Evolutionary conservation across 2,888 invertebrate species (phyloP).

Genomic region (Phlogophora meticulosa): DNA sequence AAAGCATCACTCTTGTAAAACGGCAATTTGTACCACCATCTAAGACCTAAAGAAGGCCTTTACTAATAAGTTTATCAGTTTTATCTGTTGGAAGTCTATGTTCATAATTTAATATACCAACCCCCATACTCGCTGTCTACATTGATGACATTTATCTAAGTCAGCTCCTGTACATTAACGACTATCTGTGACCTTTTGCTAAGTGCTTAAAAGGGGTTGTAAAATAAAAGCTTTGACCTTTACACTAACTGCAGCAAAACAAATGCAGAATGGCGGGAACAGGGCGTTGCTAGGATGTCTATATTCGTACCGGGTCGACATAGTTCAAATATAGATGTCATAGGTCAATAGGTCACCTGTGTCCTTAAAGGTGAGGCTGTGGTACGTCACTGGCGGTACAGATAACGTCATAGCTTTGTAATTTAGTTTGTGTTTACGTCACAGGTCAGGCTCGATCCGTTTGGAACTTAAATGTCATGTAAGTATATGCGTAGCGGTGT

Average conservation of each 20-base stretch:
- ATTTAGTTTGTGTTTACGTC: constrained; percentile 37
- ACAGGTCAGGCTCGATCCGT: background rate
- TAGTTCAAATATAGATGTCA: constrained; percentile 37
- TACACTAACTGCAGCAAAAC: constrained; percentile 14
- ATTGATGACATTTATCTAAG: background rate
- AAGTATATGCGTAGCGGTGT: background rate
- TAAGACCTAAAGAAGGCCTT: too few relatives aligned
- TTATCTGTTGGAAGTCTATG: background rate
- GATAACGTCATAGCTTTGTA: constrained; percentile 27
- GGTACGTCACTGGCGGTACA: constrained; percentile 34
- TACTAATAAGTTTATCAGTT: too few relatives aligned
- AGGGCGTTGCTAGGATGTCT: constrained; percentile 34
- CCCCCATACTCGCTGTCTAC: background rate
- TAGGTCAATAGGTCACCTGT: constrained; percentile 61
- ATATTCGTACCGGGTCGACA: constrained; percentile 43
- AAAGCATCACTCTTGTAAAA: too few relatives aligned
- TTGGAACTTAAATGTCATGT: constrained; percentile 9
- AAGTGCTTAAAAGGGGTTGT: constrained; percentile 30
- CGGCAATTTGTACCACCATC: too few relatives aligned
- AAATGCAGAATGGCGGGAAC: constrained; percentile 11
- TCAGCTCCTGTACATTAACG: constrained; percentile 10
- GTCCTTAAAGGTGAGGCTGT: constrained; percentile 41
- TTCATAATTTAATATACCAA: too few relatives aligned
- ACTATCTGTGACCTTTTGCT: constrained; percentile 34
- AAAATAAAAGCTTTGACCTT: constrained; percentile 47